A percentile compares a stretch with the other conserved stretches of the same genome.
Conservation (phyloP, 1,140 invertebrate genomes). For the Neotoxoptera formosana region DNA sequence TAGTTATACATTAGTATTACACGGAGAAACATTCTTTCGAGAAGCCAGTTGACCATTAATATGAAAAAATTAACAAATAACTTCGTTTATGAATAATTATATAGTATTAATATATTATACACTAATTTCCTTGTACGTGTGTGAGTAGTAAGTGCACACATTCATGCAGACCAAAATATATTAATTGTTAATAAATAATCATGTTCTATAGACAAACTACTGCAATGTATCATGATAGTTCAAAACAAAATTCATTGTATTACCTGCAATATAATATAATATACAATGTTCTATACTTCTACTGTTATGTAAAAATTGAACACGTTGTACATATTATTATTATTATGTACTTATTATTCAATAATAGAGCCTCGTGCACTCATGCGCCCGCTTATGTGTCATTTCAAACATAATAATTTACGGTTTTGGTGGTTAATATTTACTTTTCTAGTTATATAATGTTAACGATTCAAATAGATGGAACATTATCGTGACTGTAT, state of each 20-base stretch:
- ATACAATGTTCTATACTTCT: not conserved
- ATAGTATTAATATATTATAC: not conserved
- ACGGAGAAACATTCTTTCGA: not conserved
- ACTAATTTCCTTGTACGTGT: not conserved
- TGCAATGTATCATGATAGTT: not conserved
- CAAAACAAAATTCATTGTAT: not conserved
- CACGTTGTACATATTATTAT: not conserved
- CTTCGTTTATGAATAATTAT: not conserved
- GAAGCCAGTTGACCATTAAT: not conserved
- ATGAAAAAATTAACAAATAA: not conserved
- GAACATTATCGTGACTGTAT: not conserved
- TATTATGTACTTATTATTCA: not conserved
- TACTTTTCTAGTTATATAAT: not conserved
- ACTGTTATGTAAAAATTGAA: not conserved
- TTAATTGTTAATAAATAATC: not conserved
- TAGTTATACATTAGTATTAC: too few species aligned
- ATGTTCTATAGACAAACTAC: not conserved
- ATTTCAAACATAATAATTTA: not conserved
- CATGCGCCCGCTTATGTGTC: not conserved
- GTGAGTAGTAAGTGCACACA: not conserved
- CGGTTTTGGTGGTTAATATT: not conserved
- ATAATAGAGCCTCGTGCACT: not conserved
- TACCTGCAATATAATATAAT: not conserved
- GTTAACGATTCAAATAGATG: not conserved
- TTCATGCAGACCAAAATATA: not conserved